These are phyloP conservation scores for Meta bourneti DNA, from an alignment of 2,888 invertebrate species.

Conservation along the genomic window DNA sequence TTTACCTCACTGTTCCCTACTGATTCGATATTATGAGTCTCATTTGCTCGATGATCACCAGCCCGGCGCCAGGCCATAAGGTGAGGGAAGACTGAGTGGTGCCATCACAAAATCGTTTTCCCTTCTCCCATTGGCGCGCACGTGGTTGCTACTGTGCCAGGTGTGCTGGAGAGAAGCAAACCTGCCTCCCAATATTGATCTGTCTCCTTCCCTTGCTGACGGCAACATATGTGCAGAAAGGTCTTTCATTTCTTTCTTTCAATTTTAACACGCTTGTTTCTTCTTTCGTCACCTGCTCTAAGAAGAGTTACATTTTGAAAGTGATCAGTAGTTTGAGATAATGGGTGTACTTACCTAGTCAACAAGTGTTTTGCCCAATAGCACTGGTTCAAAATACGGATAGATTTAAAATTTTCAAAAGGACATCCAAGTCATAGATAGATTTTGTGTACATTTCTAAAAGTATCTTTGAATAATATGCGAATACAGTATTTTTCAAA, in stretches of 20 bases:
- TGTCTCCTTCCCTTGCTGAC: neutral
- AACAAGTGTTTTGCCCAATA: too few relatives aligned
- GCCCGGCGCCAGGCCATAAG: constrained; percentile 35
- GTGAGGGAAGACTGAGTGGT: constrained; percentile 59
- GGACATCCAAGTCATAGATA: too few relatives aligned
- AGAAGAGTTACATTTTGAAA: too few relatives aligned
- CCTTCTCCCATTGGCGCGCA: constrained; percentile 66
- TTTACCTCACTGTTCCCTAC: neutral
- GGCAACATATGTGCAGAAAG: constrained; percentile 3
- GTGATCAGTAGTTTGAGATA: too few relatives aligned
- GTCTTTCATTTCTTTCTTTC: neutral
- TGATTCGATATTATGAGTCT: neutral
- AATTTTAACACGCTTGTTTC: too few relatives aligned
- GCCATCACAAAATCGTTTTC: constrained; percentile 70
- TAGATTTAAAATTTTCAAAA: too few relatives aligned
- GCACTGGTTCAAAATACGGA: too few relatives aligned
- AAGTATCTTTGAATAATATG: too few relatives aligned
- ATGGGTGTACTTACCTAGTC: too few relatives aligned
- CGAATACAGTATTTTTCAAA: too few relatives aligned
- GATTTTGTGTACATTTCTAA: too few relatives aligned
- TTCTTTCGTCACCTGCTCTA: too few relatives aligned
- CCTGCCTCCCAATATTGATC: constrained; percentile 16
- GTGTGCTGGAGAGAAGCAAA: constrained; percentile 53
- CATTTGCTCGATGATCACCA: constrained; percentile 32
- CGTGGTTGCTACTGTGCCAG: constrained; percentile 57